A percentile compares a stretch with the other conserved stretches of the same genome.
Conservation (phyloP, 2,113 vertebrate genomes). For the Panurus biarmicus region DNA sequence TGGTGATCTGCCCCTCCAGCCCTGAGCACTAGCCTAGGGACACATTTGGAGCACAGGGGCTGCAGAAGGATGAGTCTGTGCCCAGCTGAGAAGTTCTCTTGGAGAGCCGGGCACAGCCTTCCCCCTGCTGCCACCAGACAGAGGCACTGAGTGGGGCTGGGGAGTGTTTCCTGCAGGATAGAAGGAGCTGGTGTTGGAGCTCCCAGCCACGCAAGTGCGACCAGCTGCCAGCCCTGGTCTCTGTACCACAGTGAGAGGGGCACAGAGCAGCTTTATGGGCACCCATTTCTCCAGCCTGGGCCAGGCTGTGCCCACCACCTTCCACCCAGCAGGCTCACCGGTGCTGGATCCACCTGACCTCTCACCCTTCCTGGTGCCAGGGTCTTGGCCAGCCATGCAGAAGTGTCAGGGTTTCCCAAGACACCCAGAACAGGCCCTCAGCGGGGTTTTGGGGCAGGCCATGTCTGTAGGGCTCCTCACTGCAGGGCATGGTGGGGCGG, state of each 20-base stretch:
- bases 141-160: rapidly evolving
- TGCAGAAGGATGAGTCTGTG: background rate
- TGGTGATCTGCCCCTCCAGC: background rate
- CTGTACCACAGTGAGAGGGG: background rate
- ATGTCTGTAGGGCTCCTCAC: rapidly evolving
- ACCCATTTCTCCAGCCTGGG: background rate
- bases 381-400: rapidly evolving
- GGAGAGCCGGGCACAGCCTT: background rate
- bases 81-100: background rate
- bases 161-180: background rate
- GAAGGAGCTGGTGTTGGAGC: background rate
- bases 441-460: background rate
- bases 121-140: rapidly evolving
- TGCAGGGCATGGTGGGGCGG: rapidly evolving
- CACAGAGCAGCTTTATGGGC: background rate
- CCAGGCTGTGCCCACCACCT: background rate
- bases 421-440: background rate
- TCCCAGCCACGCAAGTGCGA: rapidly evolving
- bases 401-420: background rate
- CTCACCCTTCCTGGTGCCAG: too few relatives aligned
- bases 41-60: background rate
- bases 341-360: rapidly evolving
- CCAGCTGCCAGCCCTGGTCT: rapidly evolving
- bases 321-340: too few relatives aligned
- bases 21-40: rapidly evolving